A percentile compares a stretch with the other conserved stretches of the same genome.
Conservation (phyloP, 2,113 vertebrate species). For the Platichthys flesus region DNA sequence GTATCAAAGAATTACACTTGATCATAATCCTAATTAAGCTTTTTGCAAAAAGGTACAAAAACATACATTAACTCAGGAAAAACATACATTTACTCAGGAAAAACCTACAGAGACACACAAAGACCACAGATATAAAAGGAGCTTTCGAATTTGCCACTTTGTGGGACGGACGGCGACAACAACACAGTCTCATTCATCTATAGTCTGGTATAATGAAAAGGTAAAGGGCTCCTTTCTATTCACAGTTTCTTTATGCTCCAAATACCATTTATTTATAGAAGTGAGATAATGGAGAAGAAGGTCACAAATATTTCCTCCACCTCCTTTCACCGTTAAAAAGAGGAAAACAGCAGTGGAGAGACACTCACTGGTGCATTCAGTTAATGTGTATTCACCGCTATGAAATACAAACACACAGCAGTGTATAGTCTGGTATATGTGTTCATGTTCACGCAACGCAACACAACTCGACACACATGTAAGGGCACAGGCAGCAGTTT, state of each 20-base stretch:
- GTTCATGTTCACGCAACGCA: background rate
- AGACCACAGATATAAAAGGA: background rate
- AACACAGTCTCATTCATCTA: constrained; percentile 1
- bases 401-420: background rate
- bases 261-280: background rate
- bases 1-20: no score
- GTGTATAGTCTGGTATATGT: background rate
- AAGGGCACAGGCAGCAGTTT: background rate
- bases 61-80: no score
- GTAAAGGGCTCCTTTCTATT: constrained; percentile 7
- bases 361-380: background rate
- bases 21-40: no score
- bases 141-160: no score
- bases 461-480: background rate
- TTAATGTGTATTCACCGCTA: background rate
- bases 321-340: background rate
- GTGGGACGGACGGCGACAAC: no score
- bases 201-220: constrained; percentile 27
- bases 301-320: background rate
- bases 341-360: background rate
- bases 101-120: background rate
- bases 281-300: constrained; percentile 9
- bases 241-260: background rate
- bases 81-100: background rate
- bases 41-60: no score